Evolutionary conservation across 2,113 vertebrate genomes (phyloP).

Genomic region (Baryphthengus martii): DNA sequence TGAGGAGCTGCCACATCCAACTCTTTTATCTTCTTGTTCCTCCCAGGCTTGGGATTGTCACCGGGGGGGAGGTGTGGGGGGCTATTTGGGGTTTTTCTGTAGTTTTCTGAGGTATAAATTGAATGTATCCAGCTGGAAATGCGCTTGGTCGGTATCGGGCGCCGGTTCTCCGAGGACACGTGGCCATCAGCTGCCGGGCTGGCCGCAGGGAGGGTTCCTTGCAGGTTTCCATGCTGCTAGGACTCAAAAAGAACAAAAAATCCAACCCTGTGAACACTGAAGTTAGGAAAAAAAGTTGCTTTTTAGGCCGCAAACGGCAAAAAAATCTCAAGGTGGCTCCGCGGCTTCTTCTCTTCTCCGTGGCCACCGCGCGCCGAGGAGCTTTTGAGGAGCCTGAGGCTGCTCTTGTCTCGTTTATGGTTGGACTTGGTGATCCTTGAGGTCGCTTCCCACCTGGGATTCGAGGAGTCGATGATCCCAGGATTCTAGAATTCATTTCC

Average conservation of each 20-base stretch:
- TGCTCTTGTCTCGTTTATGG: background rate
- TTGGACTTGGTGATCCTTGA: too few relatives aligned
- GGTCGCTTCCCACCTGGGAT: too few relatives aligned
- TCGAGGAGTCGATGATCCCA: too few relatives aligned
- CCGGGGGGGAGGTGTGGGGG: background rate
- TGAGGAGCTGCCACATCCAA: background rate
- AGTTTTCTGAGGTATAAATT: too few relatives aligned
- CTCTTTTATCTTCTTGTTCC: too few relatives aligned
- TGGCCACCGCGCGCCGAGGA: background rate
- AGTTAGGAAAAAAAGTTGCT: background rate
- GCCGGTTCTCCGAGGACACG: too few relatives aligned
- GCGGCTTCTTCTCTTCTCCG: accelerated
- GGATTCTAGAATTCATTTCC: too few relatives aligned
- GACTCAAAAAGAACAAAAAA: background rate
- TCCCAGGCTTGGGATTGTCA: background rate
- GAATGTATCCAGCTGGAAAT: too few relatives aligned
- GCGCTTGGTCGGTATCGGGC: too few relatives aligned
- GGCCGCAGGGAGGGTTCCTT: background rate
- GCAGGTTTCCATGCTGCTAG: background rate
- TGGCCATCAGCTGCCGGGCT: background rate
- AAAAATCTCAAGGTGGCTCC: background rate
- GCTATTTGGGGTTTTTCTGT: too few relatives aligned
- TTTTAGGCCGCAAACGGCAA: background rate
- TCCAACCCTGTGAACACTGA: accelerated
- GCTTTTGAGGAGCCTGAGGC: background rate